Conservation (phyloP, 2,113 vertebrate species). For the Numenius arquata region DNA sequence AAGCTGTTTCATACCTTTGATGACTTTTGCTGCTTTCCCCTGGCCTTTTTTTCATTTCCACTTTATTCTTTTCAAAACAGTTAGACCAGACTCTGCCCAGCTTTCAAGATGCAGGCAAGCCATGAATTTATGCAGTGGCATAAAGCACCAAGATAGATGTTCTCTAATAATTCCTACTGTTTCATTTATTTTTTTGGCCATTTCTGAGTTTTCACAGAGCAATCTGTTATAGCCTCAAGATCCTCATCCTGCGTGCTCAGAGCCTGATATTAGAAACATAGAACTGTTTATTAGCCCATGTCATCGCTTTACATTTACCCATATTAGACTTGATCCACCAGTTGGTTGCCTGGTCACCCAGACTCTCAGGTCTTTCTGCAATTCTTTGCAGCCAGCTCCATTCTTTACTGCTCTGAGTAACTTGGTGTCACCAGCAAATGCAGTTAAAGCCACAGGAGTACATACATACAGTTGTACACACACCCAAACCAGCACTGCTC, state of each 20-base stretch:
- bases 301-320: background rate
- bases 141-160: background rate
- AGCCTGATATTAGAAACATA: background rate
- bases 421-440: background rate
- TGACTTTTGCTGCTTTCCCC: slow-evolving; percentile 1
- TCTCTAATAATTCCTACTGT: background rate
- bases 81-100: background rate
- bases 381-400: background rate
- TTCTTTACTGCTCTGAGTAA: background rate
- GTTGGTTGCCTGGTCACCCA: background rate
- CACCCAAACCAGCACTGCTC: background rate
- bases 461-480: too few species aligned
- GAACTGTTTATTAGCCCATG: background rate
- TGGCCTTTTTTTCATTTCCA: background rate
- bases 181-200: background rate
- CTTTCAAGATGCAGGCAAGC: background rate
- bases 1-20: background rate
- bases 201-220: background rate
- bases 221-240: background rate
- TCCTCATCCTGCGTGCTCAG: background rate
- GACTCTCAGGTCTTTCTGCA: background rate
- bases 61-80: background rate
- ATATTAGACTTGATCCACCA: background rate
- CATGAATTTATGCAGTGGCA: background rate
- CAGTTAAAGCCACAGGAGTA: background rate